Evolutionary conservation across 1,140 invertebrate genomes (phyloP), one percentile per base, ranked within the genome.

Genomic region (Limonius californicus): DNA sequence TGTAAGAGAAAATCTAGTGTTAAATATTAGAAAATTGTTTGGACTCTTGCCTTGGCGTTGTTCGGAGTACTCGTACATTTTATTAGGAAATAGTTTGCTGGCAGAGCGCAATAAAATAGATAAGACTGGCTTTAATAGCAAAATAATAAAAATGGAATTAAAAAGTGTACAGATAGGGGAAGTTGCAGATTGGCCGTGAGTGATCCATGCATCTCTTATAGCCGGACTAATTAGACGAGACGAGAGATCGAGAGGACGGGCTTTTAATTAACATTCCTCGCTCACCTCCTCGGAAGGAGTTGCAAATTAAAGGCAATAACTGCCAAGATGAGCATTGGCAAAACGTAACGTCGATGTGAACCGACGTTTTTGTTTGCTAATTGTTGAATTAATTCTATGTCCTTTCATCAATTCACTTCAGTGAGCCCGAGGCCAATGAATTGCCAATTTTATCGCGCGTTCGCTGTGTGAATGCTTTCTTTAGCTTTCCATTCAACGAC

Each of bases 191-290:
- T 50, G 45, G 20, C 16, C 20, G 45, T 50, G 66, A 67, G 66
- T 67, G 66, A 67, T 67, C 63, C 66, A 59, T 57, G 60, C 63
- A 55, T 55, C 53, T 55, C 27, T 15, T 55, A 55, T 19, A 63
- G 57, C 57, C 57, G 68, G 68, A 73, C 72, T 74, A 74, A 74
- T 74, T 74, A 74, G 72, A 70, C 68, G 70, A 21, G 58, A 69
- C 70, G 68, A 70, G 67, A 68, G 70, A 73, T 73, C 70, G 70
- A 73, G 66, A 65, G 21, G 54, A 55, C 68, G 64, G 59, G 71
- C 74, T 76, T 77, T 77, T 77, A 76, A 77, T 77, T 77, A 77
- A 77, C 76, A 77, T 77, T 77, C 76, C 76, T 63, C 69, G 65
- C 47, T 62, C 61, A 39, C 55, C 61, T 50, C 23, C 68, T 23